Base-by-base conservation (phyloP, 2,888 invertebrate species). In the Zygothrica quintamaculata region DNA sequence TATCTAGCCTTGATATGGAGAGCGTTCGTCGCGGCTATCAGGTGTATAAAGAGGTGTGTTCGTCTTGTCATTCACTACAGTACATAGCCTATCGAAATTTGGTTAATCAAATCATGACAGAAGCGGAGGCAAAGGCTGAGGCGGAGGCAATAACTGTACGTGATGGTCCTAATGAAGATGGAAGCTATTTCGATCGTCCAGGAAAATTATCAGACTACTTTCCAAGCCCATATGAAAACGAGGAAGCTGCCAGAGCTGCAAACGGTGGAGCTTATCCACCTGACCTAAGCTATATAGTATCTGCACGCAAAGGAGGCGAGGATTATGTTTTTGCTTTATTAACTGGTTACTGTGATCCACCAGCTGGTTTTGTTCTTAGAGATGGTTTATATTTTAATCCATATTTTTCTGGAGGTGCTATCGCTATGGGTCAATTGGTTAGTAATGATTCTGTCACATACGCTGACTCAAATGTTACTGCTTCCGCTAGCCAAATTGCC, bases 1-100 rank as follows among this genome's bases (percentile, higher is more conserved):
- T 98, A 79, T 91, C 92, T 39, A 93, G 97, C 5, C 90, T 97
- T 18, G 98, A 99, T 91, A 98, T 97, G 92, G 94, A 95, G 56
- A 96, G 97, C 88, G 92, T 97, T 57, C 94, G 97, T 48, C 94
- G 98, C 84, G 97, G 97, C 34, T 98, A 96, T 90, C 96, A 97
- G 92, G 99, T 99, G 0, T 99, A 99, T 92, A 99, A 99, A 92
- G 98, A 99, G 91, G 99, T 99, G 25, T 99, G 99, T 92, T 95
- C 99, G 44, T 98, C 99, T 0, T 99, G 99, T 88, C 99, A 99
- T 92, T 98, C 98, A 58, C 92, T 99, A 93, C 93, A 96, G 88
- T 98, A 94, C 92, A 93, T 99, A 74, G 95, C 96, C 33, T 99
- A 96, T 92, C 96, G 99, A 87, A 95, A 99, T 91, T 93, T 99